Evolutionary conservation across 2,888 invertebrate genomes (phyloP).

Genomic region (Galerucella calmariensis): DNA sequence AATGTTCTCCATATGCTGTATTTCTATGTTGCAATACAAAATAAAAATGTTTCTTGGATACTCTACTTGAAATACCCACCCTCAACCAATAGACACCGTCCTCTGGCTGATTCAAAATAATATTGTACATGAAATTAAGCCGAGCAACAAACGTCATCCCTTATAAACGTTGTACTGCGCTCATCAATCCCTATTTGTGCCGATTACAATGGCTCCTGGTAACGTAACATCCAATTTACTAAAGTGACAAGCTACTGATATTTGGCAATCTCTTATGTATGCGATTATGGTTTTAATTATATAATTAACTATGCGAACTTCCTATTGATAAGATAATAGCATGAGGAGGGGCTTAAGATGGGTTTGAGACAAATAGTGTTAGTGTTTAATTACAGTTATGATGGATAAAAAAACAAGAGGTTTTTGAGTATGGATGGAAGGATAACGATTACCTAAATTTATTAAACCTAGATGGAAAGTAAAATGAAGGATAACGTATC

Average conservation of each 20-base stretch:
- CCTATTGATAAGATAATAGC: not conserved
- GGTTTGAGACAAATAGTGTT: not conserved
- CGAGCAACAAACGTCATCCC: slow-evolving; percentile 14
- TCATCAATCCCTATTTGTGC: slow-evolving; percentile 30
- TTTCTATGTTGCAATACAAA: no score
- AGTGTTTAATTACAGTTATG: no score
- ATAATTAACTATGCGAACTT: not conserved
- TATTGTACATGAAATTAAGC: not conserved
- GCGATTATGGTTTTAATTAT: slow-evolving; percentile 2
- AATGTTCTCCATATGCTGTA: rapidly evolving
- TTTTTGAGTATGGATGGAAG: no score
- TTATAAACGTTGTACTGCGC: slow-evolving; percentile 20
- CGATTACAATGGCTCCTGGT: slow-evolving; percentile 24
- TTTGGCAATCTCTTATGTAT: slow-evolving; percentile 7
- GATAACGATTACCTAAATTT: no score
- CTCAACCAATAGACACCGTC: no score
- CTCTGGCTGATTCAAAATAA: not conserved
- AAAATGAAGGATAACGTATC: no score
- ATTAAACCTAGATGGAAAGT: no score
- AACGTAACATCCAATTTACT: slow-evolving; percentile 28
- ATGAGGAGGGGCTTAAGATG: not conserved
- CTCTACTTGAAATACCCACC: no score
- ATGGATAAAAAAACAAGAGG: no score
- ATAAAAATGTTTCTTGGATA: no score
- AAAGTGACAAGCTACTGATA: slow-evolving; percentile 30